Conservation (phyloP, 1,140 invertebrate species). For the Drosophila albomicans region DNA sequence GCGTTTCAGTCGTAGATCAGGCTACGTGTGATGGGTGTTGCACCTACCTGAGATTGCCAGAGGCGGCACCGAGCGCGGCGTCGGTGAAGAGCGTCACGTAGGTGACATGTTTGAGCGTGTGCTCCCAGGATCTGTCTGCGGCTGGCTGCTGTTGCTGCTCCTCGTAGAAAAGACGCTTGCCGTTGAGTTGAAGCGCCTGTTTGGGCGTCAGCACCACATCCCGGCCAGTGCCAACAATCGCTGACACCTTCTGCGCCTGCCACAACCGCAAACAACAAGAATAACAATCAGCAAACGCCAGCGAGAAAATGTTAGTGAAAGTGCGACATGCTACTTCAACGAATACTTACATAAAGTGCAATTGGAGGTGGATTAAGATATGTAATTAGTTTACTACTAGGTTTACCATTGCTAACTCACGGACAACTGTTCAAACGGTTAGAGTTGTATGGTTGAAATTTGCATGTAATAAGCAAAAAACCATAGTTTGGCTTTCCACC, state of each 20-base stretch:
- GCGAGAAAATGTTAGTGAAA: too few relatives aligned
- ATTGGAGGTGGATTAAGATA: too few relatives aligned
- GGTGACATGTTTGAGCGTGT: constrained; percentile 87
- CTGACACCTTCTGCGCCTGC: constrained; percentile 39
- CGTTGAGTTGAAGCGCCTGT: constrained; percentile 56
- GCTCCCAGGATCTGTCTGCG: constrained; percentile 85
- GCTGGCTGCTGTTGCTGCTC: constrained; percentile 36
- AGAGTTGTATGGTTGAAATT: too few relatives aligned
- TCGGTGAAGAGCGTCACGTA: constrained; percentile 86
- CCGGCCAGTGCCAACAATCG: constrained; percentile 68
- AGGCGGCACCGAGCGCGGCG: constrained; percentile 78
- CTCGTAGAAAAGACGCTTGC: constrained; percentile 76
- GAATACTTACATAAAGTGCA: too few relatives aligned
- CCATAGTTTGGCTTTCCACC: too few relatives aligned
- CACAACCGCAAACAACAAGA: neutral
- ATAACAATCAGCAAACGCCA: neutral
- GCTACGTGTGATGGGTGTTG: neutral
- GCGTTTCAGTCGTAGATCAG: neutral
- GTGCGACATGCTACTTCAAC: too few relatives aligned
- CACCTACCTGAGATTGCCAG: constrained; percentile 74
- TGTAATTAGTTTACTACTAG: too few relatives aligned
- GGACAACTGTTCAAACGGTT: too few relatives aligned
- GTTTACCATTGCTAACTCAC: too few relatives aligned
- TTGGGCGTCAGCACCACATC: constrained; percentile 79
- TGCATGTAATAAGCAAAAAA: too few relatives aligned